These are phyloP conservation scores for Aradus depressus DNA, from an alignment of 2,888 invertebrate species.

Conservation along the genomic window DNA sequence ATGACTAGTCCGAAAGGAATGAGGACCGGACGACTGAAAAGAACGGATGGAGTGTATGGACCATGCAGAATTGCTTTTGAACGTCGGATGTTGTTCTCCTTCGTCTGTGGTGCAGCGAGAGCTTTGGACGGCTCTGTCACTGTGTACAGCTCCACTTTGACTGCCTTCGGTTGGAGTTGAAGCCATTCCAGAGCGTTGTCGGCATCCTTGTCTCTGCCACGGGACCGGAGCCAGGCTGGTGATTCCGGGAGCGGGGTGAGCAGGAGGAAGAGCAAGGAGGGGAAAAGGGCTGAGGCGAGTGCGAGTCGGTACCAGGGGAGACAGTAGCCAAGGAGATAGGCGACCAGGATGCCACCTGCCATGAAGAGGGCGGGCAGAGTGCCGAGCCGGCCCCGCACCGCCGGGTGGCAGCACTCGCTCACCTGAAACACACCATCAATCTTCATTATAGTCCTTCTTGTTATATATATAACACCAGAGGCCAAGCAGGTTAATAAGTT, in stretches of 20 bases:
- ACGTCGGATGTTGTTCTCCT: conserved; percentile 11
- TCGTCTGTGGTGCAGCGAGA: neutral
- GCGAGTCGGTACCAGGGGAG: conserved; percentile 49
- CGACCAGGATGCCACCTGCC: conserved; percentile 50
- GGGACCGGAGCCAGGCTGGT: conserved; percentile 46
- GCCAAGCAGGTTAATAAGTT: neutral
- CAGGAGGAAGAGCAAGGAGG: conserved; percentile 41
- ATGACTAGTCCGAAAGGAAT: conserved; percentile 43
- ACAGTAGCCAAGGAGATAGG: conserved; percentile 48
- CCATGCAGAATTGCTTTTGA: conserved; percentile 22
- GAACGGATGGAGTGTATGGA: conserved; percentile 24
- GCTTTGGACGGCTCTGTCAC: conserved; percentile 12
- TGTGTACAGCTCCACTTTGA: conserved; percentile 26
- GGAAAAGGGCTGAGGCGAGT: conserved; percentile 41
- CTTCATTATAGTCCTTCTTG: neutral
- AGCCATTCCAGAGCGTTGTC: conserved; percentile 44
- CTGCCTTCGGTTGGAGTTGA: conserved; percentile 32
- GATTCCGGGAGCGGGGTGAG: conserved; percentile 51
- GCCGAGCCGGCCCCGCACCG: conserved; percentile 51
- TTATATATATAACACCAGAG: neutral
- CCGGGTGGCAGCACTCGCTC: conserved; percentile 52
- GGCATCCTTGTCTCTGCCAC: conserved; percentile 41
- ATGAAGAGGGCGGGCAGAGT: conserved; percentile 53
- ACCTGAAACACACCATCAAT: conserved; percentile 43
- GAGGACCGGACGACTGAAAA: conserved; percentile 33